These are phyloP conservation scores for Copidosoma aretas DNA, from an alignment of 2,888 invertebrate genomes.

Conservation along the genomic window DNA sequence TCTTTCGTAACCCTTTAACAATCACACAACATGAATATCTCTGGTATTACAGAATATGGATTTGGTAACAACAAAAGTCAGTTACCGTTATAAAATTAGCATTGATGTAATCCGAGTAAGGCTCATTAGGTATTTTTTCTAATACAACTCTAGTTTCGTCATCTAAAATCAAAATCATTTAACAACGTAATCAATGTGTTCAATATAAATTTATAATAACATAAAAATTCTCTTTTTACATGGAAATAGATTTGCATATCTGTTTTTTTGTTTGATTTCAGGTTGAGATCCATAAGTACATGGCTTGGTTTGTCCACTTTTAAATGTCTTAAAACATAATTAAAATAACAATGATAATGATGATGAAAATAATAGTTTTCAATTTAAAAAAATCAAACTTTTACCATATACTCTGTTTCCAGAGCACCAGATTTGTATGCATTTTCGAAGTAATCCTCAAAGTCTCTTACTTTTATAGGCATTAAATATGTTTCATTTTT, in stretches of 20 bases:
- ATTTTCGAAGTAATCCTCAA: constrained; percentile 59
- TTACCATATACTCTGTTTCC: constrained; percentile 56
- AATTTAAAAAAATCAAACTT: constrained; percentile 26
- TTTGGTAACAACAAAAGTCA: neutral
- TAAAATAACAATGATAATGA: neutral
- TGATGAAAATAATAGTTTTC: neutral
- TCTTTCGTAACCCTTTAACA: constrained; percentile 45
- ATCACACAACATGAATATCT: constrained; percentile 10
- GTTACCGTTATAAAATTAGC: constrained; percentile 64
- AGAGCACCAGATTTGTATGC: constrained; percentile 55
- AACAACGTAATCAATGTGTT: neutral
- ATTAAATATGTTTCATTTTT: constrained; percentile 13
- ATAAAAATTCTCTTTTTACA: constrained; percentile 54
- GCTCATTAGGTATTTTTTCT: constrained; percentile 57
- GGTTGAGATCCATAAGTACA: constrained; percentile 59
- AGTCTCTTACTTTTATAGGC: constrained; percentile 55
- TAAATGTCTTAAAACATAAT: constrained; percentile 54
- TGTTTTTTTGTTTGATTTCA: constrained; percentile 63
- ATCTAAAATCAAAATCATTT: constrained; percentile 52
- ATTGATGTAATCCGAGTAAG: constrained; percentile 65
- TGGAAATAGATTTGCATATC: constrained; percentile 63
- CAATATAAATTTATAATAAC: neutral
- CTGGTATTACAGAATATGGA: neutral
- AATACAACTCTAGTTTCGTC: constrained; percentile 64
- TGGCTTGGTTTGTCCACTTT: constrained; percentile 59